Evolutionary conservation across 2,888 invertebrate species (phyloP).

Genomic region (Drosophila suboccidentalis): DNA sequence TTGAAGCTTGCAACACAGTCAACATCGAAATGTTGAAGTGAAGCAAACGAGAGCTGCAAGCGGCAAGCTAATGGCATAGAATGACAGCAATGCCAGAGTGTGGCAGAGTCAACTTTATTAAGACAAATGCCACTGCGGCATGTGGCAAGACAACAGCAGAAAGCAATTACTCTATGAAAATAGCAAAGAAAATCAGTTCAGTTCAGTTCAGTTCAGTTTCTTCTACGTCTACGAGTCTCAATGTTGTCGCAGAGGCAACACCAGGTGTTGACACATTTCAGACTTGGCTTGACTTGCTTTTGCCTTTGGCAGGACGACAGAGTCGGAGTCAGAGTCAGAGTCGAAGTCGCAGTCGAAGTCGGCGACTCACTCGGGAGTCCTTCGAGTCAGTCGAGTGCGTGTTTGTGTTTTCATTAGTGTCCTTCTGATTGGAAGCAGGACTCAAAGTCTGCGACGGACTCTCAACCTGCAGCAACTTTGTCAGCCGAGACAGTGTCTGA

Average conservation of each 20-base stretch:
- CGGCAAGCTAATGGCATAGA: constrained; percentile 33
- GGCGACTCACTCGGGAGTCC: not conserved
- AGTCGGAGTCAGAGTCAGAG: not conserved
- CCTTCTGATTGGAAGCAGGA: constrained; percentile 1
- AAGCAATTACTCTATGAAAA: constrained; percentile 48
- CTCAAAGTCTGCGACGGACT: not conserved
- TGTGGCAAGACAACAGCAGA: constrained; percentile 29
- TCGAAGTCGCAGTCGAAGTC: not conserved
- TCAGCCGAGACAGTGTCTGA: constrained; percentile 12
- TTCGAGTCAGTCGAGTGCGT: constrained; percentile 30
- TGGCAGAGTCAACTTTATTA: constrained; percentile 54
- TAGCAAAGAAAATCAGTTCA: constrained; percentile 41
- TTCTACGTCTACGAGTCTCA: constrained; percentile 8
- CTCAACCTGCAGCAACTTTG: constrained; percentile 8
- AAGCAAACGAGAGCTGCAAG: constrained; percentile 1
- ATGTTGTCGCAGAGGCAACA: constrained; percentile 35
- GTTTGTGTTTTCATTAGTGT: constrained; percentile 43
- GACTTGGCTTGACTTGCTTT: constrained; percentile 24
- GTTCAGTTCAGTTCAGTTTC: constrained; percentile 26
- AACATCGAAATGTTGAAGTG: constrained; percentile 7
- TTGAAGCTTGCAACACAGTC: constrained; percentile 38
- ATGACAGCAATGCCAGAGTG: constrained; percentile 11
- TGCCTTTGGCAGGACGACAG: not conserved
- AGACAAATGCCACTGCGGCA: constrained; percentile 59
- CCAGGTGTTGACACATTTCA: constrained; percentile 65